Evolutionary conservation across 2,888 invertebrate genomes (phyloP).

Genomic region (Ochropleura leucogaster): DNA sequence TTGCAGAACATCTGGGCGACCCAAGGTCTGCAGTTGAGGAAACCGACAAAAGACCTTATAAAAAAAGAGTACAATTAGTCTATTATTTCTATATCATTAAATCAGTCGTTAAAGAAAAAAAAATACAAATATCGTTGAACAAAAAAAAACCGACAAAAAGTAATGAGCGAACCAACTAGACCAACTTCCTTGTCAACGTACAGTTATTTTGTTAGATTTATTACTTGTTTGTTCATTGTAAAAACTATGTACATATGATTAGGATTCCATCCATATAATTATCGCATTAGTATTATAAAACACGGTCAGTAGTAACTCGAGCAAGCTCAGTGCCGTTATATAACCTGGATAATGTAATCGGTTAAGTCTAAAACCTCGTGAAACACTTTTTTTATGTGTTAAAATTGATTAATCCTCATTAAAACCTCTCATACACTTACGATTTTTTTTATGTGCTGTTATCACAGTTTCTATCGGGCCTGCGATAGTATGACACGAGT

Average conservation of each 20-base stretch:
- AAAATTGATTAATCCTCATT: constrained; percentile 19
- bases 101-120: constrained; percentile 71
- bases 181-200: constrained; percentile 79
- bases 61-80: constrained; percentile 79
- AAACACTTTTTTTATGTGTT: constrained; percentile 37
- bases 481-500: background rate
- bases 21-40: constrained; percentile 87
- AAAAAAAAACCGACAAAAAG: constrained; percentile 73
- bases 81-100: constrained; percentile 83
- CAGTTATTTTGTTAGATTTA: constrained; percentile 79
- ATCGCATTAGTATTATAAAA: constrained; percentile 62
- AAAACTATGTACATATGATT: constrained; percentile 59
- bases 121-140: constrained; percentile 75
- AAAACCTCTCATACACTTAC: constrained; percentile 1
- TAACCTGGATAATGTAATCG: constrained; percentile 59
- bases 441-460: background rate
- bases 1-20: constrained; percentile 82
- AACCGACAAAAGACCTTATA: constrained; percentile 76
- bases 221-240: constrained; percentile 65
- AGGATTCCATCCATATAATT: constrained; percentile 60
- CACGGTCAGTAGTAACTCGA: constrained; percentile 46
- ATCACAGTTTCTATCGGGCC: constrained; percentile 11
- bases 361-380: constrained; percentile 36
- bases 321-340: constrained; percentile 56
- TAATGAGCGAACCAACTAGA: constrained; percentile 78